A percentile compares a stretch with the other conserved stretches of the same genome.
These are phyloP conservation scores for Cerceris rybyensis DNA, from an alignment of 2,888 invertebrate genomes.

Conservation along the genomic window DNA sequence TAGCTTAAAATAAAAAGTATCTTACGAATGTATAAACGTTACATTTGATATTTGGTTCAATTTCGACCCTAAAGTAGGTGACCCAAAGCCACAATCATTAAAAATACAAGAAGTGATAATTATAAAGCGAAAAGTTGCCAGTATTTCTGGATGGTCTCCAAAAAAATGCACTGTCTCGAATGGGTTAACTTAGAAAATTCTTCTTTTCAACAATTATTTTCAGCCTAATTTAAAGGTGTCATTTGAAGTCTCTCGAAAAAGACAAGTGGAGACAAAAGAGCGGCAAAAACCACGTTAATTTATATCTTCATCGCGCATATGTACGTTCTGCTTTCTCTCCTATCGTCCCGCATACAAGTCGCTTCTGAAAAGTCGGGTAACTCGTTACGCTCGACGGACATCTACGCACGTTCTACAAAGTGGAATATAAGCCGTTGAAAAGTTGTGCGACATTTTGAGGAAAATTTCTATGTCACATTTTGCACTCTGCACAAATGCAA, in stretches of 20 bases:
- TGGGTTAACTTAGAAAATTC: not conserved
- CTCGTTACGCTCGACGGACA: constrained; percentile 56
- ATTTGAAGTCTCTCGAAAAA: not conserved
- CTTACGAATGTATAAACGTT: too few relatives aligned
- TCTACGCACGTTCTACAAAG: constrained; percentile 43
- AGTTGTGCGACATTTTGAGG: constrained; percentile 31
- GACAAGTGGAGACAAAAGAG: not conserved
- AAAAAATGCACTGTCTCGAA: too few relatives aligned
- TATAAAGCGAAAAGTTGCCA: too few relatives aligned
- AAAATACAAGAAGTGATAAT: too few relatives aligned
- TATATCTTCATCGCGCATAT: constrained; percentile 36
- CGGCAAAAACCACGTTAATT: constrained; percentile 23
- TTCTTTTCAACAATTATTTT: not conserved
- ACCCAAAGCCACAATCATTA: too few relatives aligned
- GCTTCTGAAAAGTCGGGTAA: constrained; percentile 58
- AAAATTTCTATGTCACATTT: constrained; percentile 4
- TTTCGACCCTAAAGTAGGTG: too few relatives aligned
- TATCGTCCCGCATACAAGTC: constrained; percentile 50
- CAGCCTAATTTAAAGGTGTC: not conserved
- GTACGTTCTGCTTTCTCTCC: constrained; percentile 62
- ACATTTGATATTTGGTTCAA: too few relatives aligned
- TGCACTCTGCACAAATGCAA: not conserved
- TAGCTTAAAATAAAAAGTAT: too few relatives aligned
- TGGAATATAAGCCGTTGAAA: constrained; percentile 41
- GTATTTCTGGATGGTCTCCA: not conserved